Evolutionary conservation across 2,888 invertebrate genomes (phyloP).

Genomic region (Lycocerus yunnanus): DNA sequence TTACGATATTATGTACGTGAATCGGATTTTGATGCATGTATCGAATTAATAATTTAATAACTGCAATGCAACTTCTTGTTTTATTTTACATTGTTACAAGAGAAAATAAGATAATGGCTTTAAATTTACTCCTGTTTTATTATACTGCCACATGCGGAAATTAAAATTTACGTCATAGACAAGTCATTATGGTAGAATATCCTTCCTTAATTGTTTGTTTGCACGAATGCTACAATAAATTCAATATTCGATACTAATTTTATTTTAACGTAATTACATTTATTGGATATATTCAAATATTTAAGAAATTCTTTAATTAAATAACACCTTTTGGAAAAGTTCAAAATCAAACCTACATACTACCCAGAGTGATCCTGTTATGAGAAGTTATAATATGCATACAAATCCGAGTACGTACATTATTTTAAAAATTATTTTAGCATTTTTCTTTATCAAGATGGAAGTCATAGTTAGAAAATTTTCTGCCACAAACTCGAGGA

Average conservation of each 20-base stretch:
- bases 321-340: not conserved
- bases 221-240: slow-evolving; percentile 31
- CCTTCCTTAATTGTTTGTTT: slow-evolving; percentile 35
- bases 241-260: slow-evolving; percentile 18
- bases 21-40: not conserved
- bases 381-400: not conserved
- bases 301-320: not conserved
- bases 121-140: slow-evolving; percentile 31
- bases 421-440: not conserved
- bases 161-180: slow-evolving; percentile 40
- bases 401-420: no score
- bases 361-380: no score
- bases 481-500: no score
- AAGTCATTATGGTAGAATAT: slow-evolving; percentile 35
- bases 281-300: not conserved
- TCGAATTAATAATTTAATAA: slow-evolving; percentile 5
- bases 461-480: no score
- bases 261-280: slow-evolving; percentile 7
- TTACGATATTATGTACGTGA: no score
- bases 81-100: slow-evolving; percentile 10
- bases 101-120: slow-evolving; percentile 9
- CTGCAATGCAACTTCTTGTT: slow-evolving; percentile 11
- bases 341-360: not conserved
- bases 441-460: no score
- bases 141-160: slow-evolving; percentile 35